phyloP scores from a whole-genome alignment of 2,888 invertebrate genomes.

The Sisyra terminalis region DNA sequence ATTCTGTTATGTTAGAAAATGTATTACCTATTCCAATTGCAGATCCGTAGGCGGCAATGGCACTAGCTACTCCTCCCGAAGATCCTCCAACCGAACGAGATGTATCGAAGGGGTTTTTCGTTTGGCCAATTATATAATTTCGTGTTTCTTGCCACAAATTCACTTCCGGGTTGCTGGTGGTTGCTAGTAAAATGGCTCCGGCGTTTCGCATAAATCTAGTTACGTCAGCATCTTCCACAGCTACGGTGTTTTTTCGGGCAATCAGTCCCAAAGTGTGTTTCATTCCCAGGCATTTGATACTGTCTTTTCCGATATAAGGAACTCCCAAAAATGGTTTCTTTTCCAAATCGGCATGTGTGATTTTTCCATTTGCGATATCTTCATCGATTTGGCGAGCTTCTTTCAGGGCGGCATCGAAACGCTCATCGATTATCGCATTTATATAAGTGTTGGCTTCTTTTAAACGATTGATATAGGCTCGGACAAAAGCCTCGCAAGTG shows the following conservation, averaged over 20 bases:
- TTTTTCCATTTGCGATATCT: slow-evolving; percentile 37
- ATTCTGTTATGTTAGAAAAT: background rate
- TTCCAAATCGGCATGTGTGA: slow-evolving; percentile 43
- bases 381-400: slow-evolving; percentile 63
- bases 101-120: slow-evolving; percentile 81
- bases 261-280: slow-evolving; percentile 49
- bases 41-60: slow-evolving; percentile 62
- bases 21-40: slow-evolving; percentile 64
- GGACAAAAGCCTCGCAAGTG: slow-evolving; percentile 51
- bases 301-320: slow-evolving; percentile 86
- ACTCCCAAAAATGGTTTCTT: slow-evolving; percentile 69
- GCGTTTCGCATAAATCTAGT: slow-evolving; percentile 54
- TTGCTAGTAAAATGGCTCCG: slow-evolving; percentile 74
- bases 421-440: slow-evolving; percentile 70
- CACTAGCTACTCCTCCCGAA: slow-evolving; percentile 71
- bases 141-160: slow-evolving; percentile 86
- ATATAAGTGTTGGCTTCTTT: slow-evolving; percentile 52
- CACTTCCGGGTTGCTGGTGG: slow-evolving; percentile 87
- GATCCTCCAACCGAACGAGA: slow-evolving; percentile 81
- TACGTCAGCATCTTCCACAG: slow-evolving; percentile 61
- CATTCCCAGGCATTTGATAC: slow-evolving; percentile 61
- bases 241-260: slow-evolving; percentile 40
- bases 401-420: slow-evolving; percentile 58
- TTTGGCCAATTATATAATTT: slow-evolving; percentile 77
- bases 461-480: slow-evolving; percentile 60